A percentile compares a stretch with the other conserved stretches of the same genome.
phyloP scores from a whole-genome alignment of 2,888 invertebrate genomes.

The Drosophila recens region DNA sequence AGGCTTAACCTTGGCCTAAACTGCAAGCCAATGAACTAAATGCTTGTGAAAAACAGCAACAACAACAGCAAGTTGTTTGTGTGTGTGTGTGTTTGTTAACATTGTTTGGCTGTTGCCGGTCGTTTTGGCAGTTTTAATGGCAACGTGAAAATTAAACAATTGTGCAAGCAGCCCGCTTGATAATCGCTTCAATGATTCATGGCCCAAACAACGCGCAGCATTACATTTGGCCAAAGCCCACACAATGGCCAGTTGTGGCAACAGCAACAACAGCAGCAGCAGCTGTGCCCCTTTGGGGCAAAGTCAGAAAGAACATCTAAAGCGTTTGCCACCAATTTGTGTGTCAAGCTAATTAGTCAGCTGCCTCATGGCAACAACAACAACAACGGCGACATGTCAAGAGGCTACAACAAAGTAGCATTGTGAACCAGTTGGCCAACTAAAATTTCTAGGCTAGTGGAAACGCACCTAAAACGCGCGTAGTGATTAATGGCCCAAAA shows the following conservation, averaged over 20 bases:
- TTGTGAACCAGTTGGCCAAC: constrained; percentile 52
- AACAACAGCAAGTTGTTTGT: constrained; percentile 33
- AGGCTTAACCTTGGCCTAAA: constrained; percentile 82
- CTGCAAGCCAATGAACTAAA: constrained; percentile 82
- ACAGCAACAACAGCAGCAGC: constrained; percentile 7
- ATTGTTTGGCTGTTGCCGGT: constrained; percentile 48
- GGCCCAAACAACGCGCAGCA: constrained; percentile 42
- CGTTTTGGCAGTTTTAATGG: constrained; percentile 70
- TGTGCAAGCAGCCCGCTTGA: constrained; percentile 74
- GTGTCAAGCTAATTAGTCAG: constrained; percentile 58
- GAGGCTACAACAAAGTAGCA: constrained; percentile 19
- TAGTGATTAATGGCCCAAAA: constrained; percentile 55
- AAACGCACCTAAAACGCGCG: constrained; percentile 46
- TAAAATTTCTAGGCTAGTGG: constrained; percentile 45
- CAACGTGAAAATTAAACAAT: constrained; percentile 82
- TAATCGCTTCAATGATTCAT: constrained; percentile 76
- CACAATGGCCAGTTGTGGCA: constrained; percentile 41
- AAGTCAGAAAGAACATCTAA: constrained; percentile 29
- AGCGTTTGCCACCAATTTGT: constrained; percentile 51
- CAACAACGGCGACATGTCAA: constrained; percentile 29
- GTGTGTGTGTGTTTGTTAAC: constrained; percentile 58
- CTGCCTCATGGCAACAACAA: constrained; percentile 25
- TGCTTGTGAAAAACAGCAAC: constrained; percentile 76
- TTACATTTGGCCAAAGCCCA: constrained; percentile 47
- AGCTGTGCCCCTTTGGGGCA: constrained; percentile 42